Percentiles rank a stretch among this genome's conserved stretches.
Conservation (phyloP, 1,140 invertebrate species). For the Anastrepha obliqua region DNA sequence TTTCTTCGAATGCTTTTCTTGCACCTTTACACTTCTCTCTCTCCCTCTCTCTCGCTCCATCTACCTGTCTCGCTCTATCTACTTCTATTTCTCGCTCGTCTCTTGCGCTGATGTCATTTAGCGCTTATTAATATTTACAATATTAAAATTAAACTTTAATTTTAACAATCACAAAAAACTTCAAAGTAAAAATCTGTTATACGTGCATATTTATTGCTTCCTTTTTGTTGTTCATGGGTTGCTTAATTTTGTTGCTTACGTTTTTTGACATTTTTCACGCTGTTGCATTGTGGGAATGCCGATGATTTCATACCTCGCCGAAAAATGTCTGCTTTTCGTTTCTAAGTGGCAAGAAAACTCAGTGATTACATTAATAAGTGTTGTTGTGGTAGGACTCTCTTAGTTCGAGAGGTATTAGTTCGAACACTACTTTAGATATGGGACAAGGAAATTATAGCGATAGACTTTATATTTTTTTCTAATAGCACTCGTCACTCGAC, state of each 20-base stretch:
- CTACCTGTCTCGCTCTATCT: no score
- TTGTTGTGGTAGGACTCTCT: no score
- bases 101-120: background rate
- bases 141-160: background rate
- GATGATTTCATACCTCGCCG: background rate
- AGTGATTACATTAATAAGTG: no score
- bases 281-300: background rate
- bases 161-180: background rate
- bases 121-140: background rate
- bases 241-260: conserved; percentile 8
- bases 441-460: no score
- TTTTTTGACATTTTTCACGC: conserved; percentile 29
- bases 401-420: no score
- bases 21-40: background rate
- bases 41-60: no score
- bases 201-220: background rate
- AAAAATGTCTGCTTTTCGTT: background rate
- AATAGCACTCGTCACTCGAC: no score
- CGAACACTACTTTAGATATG: no score
- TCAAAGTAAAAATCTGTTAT: background rate
- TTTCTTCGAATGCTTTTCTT: background rate
- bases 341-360: background rate
- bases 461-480: no score
- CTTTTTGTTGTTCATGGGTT: background rate
- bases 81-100: no score